phyloP scores from a whole-genome alignment of 2,797 vertebrate genomes.

The Leptodactylus fallax region DNA sequence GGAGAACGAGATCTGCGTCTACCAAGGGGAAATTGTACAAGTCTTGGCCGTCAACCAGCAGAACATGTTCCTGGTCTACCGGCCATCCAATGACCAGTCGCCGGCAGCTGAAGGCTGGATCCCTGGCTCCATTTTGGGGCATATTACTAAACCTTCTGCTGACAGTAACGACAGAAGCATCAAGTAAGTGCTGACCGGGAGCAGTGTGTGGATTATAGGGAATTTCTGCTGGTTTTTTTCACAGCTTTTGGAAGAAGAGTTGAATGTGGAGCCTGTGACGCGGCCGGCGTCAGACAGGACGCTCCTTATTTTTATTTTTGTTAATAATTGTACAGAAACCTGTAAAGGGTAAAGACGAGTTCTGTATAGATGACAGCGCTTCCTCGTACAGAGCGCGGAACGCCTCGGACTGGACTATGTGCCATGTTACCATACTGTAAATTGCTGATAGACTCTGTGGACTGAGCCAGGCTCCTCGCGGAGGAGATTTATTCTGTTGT shows the following conservation, averaged over 20 bases:
- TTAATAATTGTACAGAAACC: slow-evolving; percentile 77
- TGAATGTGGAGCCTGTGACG: slow-evolving; percentile 72
- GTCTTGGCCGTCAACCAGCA: slow-evolving; percentile 96
- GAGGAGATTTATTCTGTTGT: slow-evolving; percentile 89
- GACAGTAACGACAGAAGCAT: slow-evolving; percentile 93
- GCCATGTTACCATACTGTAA: slow-evolving; percentile 76
- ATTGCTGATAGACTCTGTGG: slow-evolving; percentile 77
- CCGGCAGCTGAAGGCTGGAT: slow-evolving; percentile 98
- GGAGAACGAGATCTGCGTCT: slow-evolving; percentile 95
- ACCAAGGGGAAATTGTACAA: slow-evolving; percentile 93
- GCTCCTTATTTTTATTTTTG: slow-evolving; percentile 65
- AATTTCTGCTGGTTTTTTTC: slow-evolving; percentile 72
- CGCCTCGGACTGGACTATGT: slow-evolving; percentile 87
- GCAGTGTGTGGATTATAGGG: slow-evolving; percentile 79
- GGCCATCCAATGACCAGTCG: slow-evolving; percentile 89
- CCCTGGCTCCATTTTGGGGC: slow-evolving; percentile 89
- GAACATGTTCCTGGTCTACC: slow-evolving; percentile 97
- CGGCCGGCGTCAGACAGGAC: slow-evolving; percentile 69
- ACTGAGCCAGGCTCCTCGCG: slow-evolving; percentile 82
- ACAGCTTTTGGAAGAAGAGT: slow-evolving; percentile 76
- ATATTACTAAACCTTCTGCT: slow-evolving; percentile 84
- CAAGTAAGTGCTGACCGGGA: slow-evolving; percentile 93
- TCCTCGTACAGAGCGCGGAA: too few relatives aligned
- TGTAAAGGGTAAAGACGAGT: slow-evolving; percentile 74
- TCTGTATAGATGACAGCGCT: slow-evolving; percentile 71